phyloP scores from a whole-genome alignment of 2,888 invertebrate genomes.

The Schizotus pectinicornis region DNA sequence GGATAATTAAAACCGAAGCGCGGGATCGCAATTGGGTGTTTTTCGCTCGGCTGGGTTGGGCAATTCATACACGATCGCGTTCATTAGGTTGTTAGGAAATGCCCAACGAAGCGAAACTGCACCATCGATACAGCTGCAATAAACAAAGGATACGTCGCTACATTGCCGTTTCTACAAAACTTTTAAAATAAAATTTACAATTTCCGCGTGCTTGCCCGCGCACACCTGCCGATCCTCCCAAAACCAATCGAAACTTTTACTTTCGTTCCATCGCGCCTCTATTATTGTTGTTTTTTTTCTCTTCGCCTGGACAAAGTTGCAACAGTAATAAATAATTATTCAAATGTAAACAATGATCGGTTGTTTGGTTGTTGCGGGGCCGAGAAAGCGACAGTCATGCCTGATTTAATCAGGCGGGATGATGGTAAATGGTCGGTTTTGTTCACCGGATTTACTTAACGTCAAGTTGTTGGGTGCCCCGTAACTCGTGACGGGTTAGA shows the following conservation, averaged over 20 bases:
- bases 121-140: constrained; percentile 7
- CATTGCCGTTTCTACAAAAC: too few relatives aligned
- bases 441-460: not conserved
- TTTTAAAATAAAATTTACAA: too few relatives aligned
- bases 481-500: constrained; percentile 1
- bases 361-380: constrained; percentile 12
- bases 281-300: not conserved
- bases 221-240: constrained; percentile 6
- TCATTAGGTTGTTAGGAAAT: constrained; percentile 21
- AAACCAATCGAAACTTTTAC: not conserved
- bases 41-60: constrained; percentile 19
- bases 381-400: constrained; percentile 23
- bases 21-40: not conserved
- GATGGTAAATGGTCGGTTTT: constrained; percentile 22
- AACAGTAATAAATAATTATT: constrained; percentile 13
- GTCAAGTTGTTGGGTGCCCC: too few relatives aligned
- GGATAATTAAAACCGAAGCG: constrained; percentile 8
- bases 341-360: constrained; percentile 21
- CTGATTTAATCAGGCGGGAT: constrained; percentile 13
- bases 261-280: not conserved
- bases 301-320: constrained; percentile 7
- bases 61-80: constrained; percentile 22
- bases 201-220: constrained; percentile 3
- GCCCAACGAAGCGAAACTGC: not conserved
- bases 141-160: constrained; percentile 16